Percentiles rank a stretch among this genome's conserved stretches.
Conservation (phyloP, 53 echinoderm and acorn worm genomes). For the Mesocentrotus franciscanus region DNA sequence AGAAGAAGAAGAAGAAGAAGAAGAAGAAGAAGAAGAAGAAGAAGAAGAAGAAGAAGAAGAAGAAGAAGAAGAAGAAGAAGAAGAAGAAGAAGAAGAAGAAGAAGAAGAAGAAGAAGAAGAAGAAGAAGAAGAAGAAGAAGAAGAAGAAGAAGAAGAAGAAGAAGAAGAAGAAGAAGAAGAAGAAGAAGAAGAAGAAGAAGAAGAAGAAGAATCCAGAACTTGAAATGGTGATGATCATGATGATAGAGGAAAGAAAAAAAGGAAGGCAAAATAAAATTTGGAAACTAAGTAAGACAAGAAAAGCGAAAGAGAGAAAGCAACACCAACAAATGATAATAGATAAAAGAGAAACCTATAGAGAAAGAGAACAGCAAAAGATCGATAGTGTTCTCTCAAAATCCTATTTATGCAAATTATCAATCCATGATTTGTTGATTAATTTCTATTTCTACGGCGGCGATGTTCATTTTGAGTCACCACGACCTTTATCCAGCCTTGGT, state of each 20-base stretch:
- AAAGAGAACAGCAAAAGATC: no score
- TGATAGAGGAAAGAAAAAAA: no score
- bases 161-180: not conserved
- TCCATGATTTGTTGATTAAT: not conserved
- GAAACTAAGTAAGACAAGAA: no score
- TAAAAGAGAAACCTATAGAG: not conserved
- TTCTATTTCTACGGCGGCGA: not conserved
- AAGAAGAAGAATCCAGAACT: not conserved
- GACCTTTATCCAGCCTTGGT: not conserved
- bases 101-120: not conserved
- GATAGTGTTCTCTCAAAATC: not conserved
- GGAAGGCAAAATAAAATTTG: no score
- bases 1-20: not conserved
- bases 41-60: not conserved
- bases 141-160: not conserved
- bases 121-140: not conserved
- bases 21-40: not conserved
- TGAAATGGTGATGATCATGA: not conserved
- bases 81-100: not conserved
- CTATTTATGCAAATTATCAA: not conserved
- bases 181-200: not conserved
- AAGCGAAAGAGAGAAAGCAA: no score
- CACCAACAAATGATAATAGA: no score
- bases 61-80: not conserved
- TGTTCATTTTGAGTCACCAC: not conserved